Percentiles rank a stretch among this genome's conserved stretches.
phyloP scores from a whole-genome alignment of 1,140 invertebrate genomes.

The Oreohelix idahoensis region DNA sequence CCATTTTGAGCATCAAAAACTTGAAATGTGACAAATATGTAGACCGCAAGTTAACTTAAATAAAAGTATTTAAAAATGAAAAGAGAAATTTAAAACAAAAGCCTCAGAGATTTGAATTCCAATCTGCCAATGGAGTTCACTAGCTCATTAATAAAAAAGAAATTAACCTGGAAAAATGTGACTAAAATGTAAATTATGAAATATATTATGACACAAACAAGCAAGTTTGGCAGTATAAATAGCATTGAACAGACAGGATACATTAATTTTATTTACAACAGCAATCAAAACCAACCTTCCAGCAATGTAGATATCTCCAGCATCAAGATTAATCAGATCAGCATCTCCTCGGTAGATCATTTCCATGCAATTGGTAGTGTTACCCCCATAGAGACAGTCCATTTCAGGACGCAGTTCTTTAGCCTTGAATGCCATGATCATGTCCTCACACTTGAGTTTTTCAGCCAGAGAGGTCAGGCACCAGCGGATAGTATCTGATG shows the following conservation, averaged over 20 bases:
- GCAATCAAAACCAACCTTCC: constrained; percentile 61
- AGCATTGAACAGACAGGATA: neutral
- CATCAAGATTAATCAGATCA: constrained; percentile 71
- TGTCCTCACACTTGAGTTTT: constrained; percentile 92
- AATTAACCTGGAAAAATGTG: too few species aligned
- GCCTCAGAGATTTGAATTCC: too few species aligned
- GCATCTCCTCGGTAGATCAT: constrained; percentile 80
- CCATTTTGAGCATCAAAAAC: too few species aligned
- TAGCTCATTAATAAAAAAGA: too few species aligned
- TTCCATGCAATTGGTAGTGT: constrained; percentile 92
- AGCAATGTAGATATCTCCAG: constrained; percentile 72
- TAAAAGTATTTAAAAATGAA: too few species aligned
- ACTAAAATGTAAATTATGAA: too few species aligned
- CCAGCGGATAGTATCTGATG: constrained; percentile 61
- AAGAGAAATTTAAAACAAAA: too few species aligned
- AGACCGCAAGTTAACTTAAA: too few species aligned
- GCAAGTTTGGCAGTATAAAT: too few species aligned
- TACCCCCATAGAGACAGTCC: constrained; percentile 87
- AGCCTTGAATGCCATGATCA: constrained; percentile 90
- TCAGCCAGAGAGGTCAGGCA: constrained; percentile 94
- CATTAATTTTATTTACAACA: neutral
- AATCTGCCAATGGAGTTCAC: too few species aligned
- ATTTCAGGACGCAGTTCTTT: constrained; percentile 88
- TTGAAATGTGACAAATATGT: too few species aligned
- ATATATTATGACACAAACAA: too few species aligned